These are phyloP conservation scores for Typhlichthys subterraneus DNA, from an alignment of 2,797 vertebrate species.

Conservation along the genomic window DNA sequence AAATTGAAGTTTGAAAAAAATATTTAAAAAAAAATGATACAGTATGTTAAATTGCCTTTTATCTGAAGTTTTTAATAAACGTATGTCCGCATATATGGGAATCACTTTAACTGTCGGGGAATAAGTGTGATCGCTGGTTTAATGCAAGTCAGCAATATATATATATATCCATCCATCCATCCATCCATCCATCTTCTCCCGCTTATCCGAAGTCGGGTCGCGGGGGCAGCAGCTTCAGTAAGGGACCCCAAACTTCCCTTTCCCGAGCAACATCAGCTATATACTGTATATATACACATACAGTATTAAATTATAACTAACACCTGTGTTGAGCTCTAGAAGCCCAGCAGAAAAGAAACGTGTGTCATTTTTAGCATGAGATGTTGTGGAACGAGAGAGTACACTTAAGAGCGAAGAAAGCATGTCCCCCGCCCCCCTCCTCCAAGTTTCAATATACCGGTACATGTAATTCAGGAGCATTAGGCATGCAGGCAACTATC, in stretches of 20 bases:
- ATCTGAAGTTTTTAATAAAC: no score
- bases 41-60: background rate
- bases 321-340: slow-evolving; percentile 1
- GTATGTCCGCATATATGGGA: no score
- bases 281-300: background rate
- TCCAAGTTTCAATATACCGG: slow-evolving; percentile 3
- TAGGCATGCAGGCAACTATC: slow-evolving; percentile 6
- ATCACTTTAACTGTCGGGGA: no score
- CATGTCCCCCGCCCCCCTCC: background rate
- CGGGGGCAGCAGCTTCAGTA: no score
- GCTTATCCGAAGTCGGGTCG: no score
- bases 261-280: no score
- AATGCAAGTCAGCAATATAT: no score
- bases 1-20: background rate
- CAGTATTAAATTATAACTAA: background rate
- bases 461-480: background rate
- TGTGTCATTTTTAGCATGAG: background rate
- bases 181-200: no score
- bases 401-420: background rate
- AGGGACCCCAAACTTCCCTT: no score
- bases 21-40: background rate
- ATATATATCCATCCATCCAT: no score
- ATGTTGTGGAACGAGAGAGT: background rate
- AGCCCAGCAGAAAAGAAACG: background rate
- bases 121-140: no score